Evolutionary conservation across 1,140 invertebrate species (phyloP).

Genomic region (Phenacoccus solenopsis): DNA sequence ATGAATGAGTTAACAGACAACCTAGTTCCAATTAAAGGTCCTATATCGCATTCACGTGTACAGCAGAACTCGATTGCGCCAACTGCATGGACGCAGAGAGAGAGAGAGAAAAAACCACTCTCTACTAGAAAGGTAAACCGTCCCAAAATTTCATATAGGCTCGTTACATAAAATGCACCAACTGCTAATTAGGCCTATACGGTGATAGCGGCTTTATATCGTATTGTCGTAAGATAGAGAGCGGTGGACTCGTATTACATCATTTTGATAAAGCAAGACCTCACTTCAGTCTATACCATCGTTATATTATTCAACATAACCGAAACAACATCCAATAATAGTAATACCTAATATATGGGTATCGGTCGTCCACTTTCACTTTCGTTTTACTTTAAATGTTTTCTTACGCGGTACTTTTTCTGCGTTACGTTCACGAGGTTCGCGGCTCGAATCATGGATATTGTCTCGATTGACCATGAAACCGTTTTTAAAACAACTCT

Average conservation of each 20-base stretch:
- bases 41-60: too few relatives aligned
- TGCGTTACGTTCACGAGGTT: not conserved
- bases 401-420: not conserved
- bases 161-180: not conserved
- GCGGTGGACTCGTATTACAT: not conserved
- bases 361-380: slow-evolving; percentile 1
- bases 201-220: not conserved
- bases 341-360: slow-evolving; percentile 2
- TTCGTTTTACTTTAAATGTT: not conserved
- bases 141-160: not conserved
- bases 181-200: not conserved
- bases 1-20: too few relatives aligned
- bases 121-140: not conserved
- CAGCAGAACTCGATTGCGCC: too few relatives aligned
- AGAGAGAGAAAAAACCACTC: not conserved
- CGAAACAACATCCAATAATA: slow-evolving; percentile 2
- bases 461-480: not conserved
- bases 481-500: not conserved
- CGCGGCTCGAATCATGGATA: not conserved
- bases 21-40: too few relatives aligned
- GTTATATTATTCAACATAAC: slow-evolving; percentile 3
- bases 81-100: too few relatives aligned
- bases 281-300: not conserved
- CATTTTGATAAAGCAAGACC: not conserved
- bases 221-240: not conserved